phyloP scores from a whole-genome alignment of 2,888 invertebrate genomes.

The Fissipunctia ypsillon region DNA sequence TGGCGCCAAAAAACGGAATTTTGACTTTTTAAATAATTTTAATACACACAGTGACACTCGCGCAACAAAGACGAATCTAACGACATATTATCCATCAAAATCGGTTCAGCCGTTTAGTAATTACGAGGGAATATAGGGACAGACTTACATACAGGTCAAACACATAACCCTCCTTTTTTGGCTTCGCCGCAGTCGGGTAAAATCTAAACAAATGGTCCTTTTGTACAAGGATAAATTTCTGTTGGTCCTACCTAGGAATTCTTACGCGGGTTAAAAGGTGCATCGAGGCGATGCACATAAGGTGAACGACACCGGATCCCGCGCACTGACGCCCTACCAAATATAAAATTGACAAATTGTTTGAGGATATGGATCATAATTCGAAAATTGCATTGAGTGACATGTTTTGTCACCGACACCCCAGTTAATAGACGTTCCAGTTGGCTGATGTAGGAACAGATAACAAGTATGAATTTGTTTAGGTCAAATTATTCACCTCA shows the following conservation, averaged over 20 bases:
- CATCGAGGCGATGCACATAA: conserved; percentile 10
- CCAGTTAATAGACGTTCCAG: conserved; percentile 23
- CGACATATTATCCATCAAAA: no score
- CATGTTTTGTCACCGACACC: conserved; percentile 50
- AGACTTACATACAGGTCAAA: no score
- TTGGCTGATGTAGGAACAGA: conserved; percentile 29
- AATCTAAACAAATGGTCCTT: neutral
- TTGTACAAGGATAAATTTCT: neutral
- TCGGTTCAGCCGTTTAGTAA: no score
- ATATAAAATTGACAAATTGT: conserved; percentile 59
- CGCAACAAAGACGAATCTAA: no score
- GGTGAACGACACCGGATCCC: conserved; percentile 44
- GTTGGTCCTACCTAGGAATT: neutral
- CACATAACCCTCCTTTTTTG: no score
- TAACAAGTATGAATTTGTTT: conserved; percentile 44
- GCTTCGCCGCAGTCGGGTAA: no score
- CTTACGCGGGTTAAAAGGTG: neutral
- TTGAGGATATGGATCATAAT: conserved; percentile 56
- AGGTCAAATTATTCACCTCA: conserved; percentile 47
- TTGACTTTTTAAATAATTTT: no score
- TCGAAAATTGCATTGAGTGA: conserved; percentile 50
- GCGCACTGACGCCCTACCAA: conserved; percentile 9
- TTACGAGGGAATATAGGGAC: no score
- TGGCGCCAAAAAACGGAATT: no score
- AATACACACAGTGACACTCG: no score